These are phyloP conservation scores for Drosophila mauritiana DNA, from an alignment of 1,140 invertebrate species.

Conservation along the genomic window DNA sequence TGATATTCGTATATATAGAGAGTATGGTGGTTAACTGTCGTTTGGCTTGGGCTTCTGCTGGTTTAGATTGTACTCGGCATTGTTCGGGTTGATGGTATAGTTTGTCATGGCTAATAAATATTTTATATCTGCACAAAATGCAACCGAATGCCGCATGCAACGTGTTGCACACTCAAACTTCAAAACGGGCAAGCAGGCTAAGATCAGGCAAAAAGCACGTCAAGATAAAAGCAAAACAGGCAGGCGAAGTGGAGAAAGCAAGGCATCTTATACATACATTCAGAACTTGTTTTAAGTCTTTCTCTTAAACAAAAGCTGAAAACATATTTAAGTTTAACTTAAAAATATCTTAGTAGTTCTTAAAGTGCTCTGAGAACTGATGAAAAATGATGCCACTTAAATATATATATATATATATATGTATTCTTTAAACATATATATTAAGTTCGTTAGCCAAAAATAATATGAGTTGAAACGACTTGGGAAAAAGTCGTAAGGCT, in stretches of 20 bases:
- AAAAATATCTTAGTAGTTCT: conserved; percentile 35
- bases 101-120: conserved; percentile 45
- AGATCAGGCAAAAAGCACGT: conserved; percentile 54
- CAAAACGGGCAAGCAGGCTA: conserved; percentile 55
- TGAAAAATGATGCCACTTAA: not conserved
- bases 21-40: conserved; percentile 47
- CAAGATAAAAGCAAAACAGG: conserved; percentile 37
- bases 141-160: conserved; percentile 62
- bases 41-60: conserved; percentile 49
- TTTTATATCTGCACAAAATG: conserved; percentile 53
- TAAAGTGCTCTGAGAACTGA: conserved; percentile 1
- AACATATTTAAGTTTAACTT: conserved; percentile 20
- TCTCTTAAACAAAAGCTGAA: conserved; percentile 14
- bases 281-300: not conserved
- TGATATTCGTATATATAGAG: conserved; percentile 45
- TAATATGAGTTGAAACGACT: not conserved
- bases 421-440: not conserved
- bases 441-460: not conserved
- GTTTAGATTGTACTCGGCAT: conserved; percentile 41
- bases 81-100: conserved; percentile 25
- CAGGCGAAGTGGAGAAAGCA: conserved; percentile 32
- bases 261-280: conserved; percentile 30
- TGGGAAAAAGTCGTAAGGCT: not conserved
- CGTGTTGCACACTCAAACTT: conserved; percentile 64
- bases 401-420: not conserved